Base-by-base conservation (phyloP, 2,113 vertebrate genomes). In the Brachirus orientalis region DNA sequence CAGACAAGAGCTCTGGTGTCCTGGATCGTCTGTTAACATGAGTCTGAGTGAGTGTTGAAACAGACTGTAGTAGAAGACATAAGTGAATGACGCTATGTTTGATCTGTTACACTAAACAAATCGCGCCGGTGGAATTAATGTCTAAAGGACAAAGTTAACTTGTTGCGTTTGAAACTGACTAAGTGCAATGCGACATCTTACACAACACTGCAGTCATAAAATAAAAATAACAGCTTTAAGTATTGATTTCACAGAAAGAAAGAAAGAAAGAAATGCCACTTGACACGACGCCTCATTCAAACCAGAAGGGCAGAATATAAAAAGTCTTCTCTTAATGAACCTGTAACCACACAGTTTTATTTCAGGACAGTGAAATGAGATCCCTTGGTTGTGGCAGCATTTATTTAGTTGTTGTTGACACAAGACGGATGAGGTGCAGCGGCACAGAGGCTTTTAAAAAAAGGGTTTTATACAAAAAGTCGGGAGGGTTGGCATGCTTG, bases 381-480 rank as follows among this genome's bases (percentile, higher is more conserved):
- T 55, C 68, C 71, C 60, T 65, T 62, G 48, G 76, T 69, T 63
- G 77, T 64, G 59, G 75, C 52, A 60, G 48, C 54, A 19, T 85
- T 66, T 88, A 74, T 82, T 87, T 74, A 84, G 72, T 66, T 65
- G 57, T 65, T 68, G 63, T 71, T 72, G 79, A 80, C 81, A 87
- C 68, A 80, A 87, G 84, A 88, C 52, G 66, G 69, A 86, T 84
- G 72, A 69, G 82, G 61, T 71, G 66, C 64, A 73, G 70, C 52
- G 56, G 61, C 47, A 68, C 58, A 43, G 55, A 72, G 62, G 64
- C 64, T 66, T 80, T 75, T 55, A 20, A 22, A 56, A 38, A 50
- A 20, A 47, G 74, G 58, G 58, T 86, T 82, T 86, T 58, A 22
- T 59, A 75, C 58, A 53, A 79, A 85, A 86, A 71, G 62, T 69